phyloP scores from a whole-genome alignment of 1,140 invertebrate genomes.

The Zaprionus nigranus region DNA sequence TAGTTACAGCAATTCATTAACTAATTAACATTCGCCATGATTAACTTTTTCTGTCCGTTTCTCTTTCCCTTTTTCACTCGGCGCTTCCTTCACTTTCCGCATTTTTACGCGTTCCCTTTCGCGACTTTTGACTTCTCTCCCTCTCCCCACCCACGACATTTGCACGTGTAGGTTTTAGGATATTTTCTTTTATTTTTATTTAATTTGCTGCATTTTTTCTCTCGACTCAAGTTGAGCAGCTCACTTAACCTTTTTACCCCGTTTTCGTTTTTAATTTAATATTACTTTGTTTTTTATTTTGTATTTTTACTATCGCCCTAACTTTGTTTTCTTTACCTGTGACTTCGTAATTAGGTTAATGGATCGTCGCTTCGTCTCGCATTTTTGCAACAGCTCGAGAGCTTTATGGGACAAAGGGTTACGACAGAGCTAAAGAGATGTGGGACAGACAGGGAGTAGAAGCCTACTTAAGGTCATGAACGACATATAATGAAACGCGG shows the following conservation, averaged over 20 bases:
- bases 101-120: neutral
- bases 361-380: slow-evolving; percentile 68
- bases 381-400: slow-evolving; percentile 40
- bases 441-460: neutral
- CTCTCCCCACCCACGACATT: too few species aligned
- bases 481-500: neutral
- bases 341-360: slow-evolving; percentile 76
- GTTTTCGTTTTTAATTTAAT: slow-evolving; percentile 24
- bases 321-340: slow-evolving; percentile 57
- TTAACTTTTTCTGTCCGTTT: slow-evolving; percentile 44
- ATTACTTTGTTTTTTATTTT: slow-evolving; percentile 17
- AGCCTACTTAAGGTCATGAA: slow-evolving; percentile 15
- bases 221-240: slow-evolving; percentile 40
- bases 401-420: slow-evolving; percentile 21
- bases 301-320: slow-evolving; percentile 23
- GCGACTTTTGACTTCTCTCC: neutral
- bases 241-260: slow-evolving; percentile 62
- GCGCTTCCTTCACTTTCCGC: neutral
- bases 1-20: slow-evolving; percentile 49
- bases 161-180: slow-evolving; percentile 11
- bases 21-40: slow-evolving; percentile 68
- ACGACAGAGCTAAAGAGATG: neutral
- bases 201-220: slow-evolving; percentile 52
- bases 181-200: slow-evolving; percentile 38
- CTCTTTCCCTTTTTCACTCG: slow-evolving; percentile 18